These are phyloP conservation scores for Globia sparganii DNA, from an alignment of 2,888 invertebrate genomes.

Conservation along the genomic window DNA sequence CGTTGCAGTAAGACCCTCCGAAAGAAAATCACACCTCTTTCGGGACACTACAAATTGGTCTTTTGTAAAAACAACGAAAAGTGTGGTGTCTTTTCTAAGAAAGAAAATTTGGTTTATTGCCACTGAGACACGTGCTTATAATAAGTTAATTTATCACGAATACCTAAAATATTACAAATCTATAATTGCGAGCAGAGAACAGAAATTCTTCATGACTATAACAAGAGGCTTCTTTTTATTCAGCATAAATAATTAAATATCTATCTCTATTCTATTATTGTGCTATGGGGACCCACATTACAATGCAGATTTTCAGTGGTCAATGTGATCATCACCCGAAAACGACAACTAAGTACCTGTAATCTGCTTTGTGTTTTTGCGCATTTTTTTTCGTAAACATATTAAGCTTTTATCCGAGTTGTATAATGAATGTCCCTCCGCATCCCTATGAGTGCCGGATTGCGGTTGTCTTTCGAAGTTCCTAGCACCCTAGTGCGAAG, in stretches of 20 bases:
- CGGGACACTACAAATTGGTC: too few species aligned
- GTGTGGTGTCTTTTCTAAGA: not conserved
- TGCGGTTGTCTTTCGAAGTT: conserved; percentile 41
- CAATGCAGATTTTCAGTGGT: too few species aligned
- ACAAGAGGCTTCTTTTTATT: not conserved
- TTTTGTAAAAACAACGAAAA: not conserved
- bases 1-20: not conserved
- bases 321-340: too few species aligned
- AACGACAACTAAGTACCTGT: not conserved
- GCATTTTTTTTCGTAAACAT: conserved; percentile 1
- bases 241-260: not conserved
- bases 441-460: conserved; percentile 36
- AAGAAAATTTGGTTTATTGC: too few species aligned
- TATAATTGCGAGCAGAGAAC: not conserved
- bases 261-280: not conserved
- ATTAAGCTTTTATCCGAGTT: conserved; percentile 41
- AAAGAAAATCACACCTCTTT: not conserved
- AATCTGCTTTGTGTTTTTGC: not conserved
- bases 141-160: not conserved
- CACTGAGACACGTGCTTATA: not conserved
- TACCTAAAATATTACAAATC: not conserved
- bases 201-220: not conserved
- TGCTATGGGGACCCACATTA: not conserved
- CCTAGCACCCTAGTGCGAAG: conserved; percentile 27
- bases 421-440: conserved; percentile 27